Evolutionary conservation across 1,140 invertebrate genomes (phyloP), one percentile per base, ranked within the genome.

Genomic region (Teleopsis dalmanni): DNA sequence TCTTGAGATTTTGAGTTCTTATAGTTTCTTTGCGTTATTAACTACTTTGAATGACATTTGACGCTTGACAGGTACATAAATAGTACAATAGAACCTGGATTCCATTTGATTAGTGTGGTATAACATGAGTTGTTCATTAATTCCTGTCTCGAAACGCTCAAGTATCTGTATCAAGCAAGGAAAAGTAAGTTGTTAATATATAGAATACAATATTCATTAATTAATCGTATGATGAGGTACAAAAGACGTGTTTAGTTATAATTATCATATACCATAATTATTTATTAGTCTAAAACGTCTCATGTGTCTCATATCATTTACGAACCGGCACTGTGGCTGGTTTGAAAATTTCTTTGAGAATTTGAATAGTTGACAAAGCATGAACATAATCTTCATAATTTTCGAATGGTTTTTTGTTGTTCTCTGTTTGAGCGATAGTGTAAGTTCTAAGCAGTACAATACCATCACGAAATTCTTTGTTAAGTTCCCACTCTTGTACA

Each of bases 21-120:
- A n/a, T n/a, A n/a, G n/a, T n/a, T n/a, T n/a, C n/a, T n/a, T n/a
- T n/a, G n/a, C n/a, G n/a, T n/a, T n/a, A n/a, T n/a, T n/a, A n/a
- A n/a, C n/a, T 11, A 10, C 10, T 14, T 47, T 31, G 7, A 23
- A 4, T 4, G 18, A 13, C 22, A 38, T 41, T 47, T 40, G 54
- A 6, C 64, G 49, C 42, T 57, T 48, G 8, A 66, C 61, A 1
- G 65, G 65, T 54, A 62, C 57, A 34, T 56, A 68, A 9, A 68
- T 52, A 13, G 61, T 66, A 47, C 61, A 68, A 38, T 57, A 60
- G 43, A 61, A 57, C 34, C 67, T 57, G 7, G 60, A 61, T 23
- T 65, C 64, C 35, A 61, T 48, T 42, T 58, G 58, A 0, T 54
- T 52, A 25, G 50, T 55, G 44, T 68, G 60, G 18, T 43, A 68